Conservation (phyloP, 2,797 vertebrate species). For the Anableps anableps region DNA sequence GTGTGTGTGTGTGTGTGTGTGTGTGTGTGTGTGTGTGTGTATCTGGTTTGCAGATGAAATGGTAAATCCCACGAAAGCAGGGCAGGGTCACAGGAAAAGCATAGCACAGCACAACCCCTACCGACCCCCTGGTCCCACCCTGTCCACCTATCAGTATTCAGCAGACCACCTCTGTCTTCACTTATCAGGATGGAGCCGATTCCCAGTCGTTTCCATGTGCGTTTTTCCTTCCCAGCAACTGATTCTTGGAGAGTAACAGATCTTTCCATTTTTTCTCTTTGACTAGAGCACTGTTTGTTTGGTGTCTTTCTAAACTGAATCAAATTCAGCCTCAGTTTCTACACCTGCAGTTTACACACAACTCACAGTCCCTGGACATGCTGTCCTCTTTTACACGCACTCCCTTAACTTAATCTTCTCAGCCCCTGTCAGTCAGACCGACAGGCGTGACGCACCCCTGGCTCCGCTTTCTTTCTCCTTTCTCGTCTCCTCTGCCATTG, state of each 20-base stretch:
- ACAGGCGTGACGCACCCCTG: slow-evolving; percentile 38
- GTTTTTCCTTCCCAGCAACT: slow-evolving; percentile 29
- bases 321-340: slow-evolving; percentile 16
- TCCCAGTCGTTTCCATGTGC: slow-evolving; percentile 53
- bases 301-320: slow-evolving; percentile 30
- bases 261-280: slow-evolving; percentile 11
- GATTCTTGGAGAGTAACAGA: slow-evolving; percentile 35
- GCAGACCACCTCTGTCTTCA: slow-evolving; percentile 54
- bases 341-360: slow-evolving; percentile 29
- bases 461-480: slow-evolving; percentile 13
- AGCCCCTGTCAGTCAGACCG: slow-evolving; percentile 47
- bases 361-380: slow-evolving; percentile 39
- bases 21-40: slow-evolving; percentile 17
- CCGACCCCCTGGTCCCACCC: slow-evolving; percentile 48
- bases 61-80: slow-evolving; percentile 44
- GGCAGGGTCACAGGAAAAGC: slow-evolving; percentile 59
- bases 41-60: slow-evolving; percentile 44
- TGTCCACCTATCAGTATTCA: slow-evolving; percentile 67
- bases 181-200: slow-evolving; percentile 68
- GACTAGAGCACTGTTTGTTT: slow-evolving; percentile 13
- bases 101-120: slow-evolving; percentile 24
- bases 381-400: slow-evolving; percentile 34
- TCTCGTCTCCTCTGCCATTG: slow-evolving; percentile 27
- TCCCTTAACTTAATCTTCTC: slow-evolving; percentile 47
- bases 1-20: slow-evolving; percentile 16